phyloP scores from a whole-genome alignment of 2,888 invertebrate genomes.

The Cremastinae sp. region DNA sequence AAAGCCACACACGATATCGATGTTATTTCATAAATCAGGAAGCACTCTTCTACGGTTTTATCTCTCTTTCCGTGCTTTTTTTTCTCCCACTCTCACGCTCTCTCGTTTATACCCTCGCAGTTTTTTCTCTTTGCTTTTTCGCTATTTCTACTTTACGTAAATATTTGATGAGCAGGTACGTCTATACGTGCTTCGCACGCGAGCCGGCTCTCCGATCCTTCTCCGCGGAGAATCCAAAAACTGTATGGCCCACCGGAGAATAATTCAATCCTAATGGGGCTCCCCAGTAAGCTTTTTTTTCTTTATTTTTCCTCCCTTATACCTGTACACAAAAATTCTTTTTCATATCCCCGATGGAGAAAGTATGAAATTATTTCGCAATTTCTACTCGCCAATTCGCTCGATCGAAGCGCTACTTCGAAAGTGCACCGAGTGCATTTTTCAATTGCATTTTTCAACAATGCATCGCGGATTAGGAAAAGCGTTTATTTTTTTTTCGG shows the following conservation, averaged over 20 bases:
- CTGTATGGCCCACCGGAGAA: slow-evolving; percentile 29
- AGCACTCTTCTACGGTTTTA: slow-evolving; percentile 30
- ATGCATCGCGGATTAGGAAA: no score
- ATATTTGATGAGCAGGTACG: slow-evolving; percentile 49
- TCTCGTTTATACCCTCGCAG: not conserved
- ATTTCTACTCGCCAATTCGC: no score
- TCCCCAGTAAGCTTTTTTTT: slow-evolving; percentile 10
- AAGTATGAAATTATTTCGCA: no score
- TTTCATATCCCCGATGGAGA: no score
- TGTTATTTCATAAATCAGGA: slow-evolving; percentile 54
- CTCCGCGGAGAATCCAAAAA: slow-evolving; percentile 42
- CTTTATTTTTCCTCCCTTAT: not conserved
- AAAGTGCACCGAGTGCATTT: no score
- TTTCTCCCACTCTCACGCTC: not conserved
- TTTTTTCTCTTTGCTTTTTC: not conserved
- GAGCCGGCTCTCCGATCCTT: slow-evolving; percentile 10
- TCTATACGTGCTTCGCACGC: slow-evolving; percentile 8
- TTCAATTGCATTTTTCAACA: no score
- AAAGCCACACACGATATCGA: slow-evolving; percentile 41
- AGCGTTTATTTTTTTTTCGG: no score
- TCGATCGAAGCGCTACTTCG: no score
- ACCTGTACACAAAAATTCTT: no score
- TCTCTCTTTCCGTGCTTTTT: not conserved
- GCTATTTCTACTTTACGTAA: slow-evolving; percentile 31
- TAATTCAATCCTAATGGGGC: slow-evolving; percentile 44